Conservation (phyloP, 2,888 invertebrate species). For the Chaitophorus viminalis region DNA sequence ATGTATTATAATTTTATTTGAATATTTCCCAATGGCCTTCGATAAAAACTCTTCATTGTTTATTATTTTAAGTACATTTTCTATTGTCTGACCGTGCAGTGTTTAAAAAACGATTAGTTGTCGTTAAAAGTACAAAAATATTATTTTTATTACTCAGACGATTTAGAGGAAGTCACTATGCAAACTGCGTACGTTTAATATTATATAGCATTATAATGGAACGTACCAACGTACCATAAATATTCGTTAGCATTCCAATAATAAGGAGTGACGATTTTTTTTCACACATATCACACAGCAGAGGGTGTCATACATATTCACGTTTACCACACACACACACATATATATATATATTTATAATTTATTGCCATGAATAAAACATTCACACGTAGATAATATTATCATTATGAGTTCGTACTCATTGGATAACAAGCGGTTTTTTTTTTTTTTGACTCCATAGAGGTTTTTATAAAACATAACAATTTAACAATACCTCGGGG, state of each 20-base stretch:
- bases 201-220: not conserved
- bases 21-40: not conserved
- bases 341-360: conserved; percentile 6
- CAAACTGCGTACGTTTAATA: not conserved
- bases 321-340: not conserved
- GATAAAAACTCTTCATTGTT: not conserved
- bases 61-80: not conserved
- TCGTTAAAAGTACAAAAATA: not conserved
- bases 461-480: conserved; percentile 16
- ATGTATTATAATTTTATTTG: conserved; percentile 4
- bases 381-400: conserved; percentile 29
- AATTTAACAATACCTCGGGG: conserved; percentile 29
- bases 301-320: not conserved
- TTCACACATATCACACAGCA: not conserved
- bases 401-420: conserved; percentile 20
- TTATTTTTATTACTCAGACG: not conserved
- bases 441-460: not conserved
- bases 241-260: not conserved
- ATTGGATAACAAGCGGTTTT: conserved; percentile 34
- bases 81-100: not conserved
- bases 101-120: not conserved
- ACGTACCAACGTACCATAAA: not conserved
- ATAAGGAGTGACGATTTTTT: conserved; percentile 8
- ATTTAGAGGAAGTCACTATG: not conserved
- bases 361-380: conserved; percentile 30